Conservation (phyloP, 2,797 vertebrate genomes). For the Lophotriccus pileatus region DNA sequence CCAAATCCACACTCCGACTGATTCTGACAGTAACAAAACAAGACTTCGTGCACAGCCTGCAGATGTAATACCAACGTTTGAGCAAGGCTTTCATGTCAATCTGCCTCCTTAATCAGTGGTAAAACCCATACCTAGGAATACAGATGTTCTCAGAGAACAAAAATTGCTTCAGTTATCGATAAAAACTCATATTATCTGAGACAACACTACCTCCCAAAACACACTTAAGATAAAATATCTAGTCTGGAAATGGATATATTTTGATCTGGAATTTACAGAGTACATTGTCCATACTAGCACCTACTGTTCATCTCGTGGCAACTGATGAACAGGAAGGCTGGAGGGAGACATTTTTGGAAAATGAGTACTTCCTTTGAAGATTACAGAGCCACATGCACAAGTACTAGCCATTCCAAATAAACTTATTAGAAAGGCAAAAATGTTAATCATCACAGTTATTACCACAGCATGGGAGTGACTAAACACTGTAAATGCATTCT, state of each 20-base stretch:
- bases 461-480: neutral
- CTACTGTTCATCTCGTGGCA: neutral
- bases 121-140: neutral
- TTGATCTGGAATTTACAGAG: neutral
- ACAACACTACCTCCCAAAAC: neutral
- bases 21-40: neutral
- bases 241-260: neutral
- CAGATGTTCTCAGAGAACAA: neutral
- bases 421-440: conserved; percentile 10
- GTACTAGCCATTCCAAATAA: neutral
- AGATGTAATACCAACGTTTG: neutral
- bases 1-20: neutral
- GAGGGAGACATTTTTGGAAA: neutral
- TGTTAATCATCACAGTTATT: neutral
- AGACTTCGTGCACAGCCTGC: neutral
- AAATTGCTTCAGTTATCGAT: neutral
- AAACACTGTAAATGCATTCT: neutral
- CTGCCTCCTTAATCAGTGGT: neutral
- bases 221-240: neutral
- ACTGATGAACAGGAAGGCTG: neutral
- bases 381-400: neutral
- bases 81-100: neutral
- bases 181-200: neutral
- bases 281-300: neutral
- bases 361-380: neutral